Evolutionary conservation across 37 sponge, comb jelly and placozoan species (phyloP), one percentile per base, ranked within the genome.

Genomic region (Trichoplax adhaerens): DNA sequence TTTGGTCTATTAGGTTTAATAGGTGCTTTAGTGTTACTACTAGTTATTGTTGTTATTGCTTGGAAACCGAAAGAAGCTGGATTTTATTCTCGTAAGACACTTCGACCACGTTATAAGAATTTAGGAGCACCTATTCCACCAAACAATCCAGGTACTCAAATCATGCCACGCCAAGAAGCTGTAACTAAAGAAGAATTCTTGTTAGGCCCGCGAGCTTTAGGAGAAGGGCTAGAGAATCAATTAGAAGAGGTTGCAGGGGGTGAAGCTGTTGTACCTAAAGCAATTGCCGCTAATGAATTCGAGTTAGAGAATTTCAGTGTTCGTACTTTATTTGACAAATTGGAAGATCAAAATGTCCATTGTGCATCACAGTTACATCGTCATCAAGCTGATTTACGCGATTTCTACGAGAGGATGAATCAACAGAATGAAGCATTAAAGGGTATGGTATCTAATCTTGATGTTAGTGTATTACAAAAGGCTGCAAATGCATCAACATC

Each of bases 341-440:
- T 77, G 46, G 78, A 77, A 4, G 78, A 77, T 74, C 78, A 77
- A 71, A 77, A 74, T 64, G 56, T 77, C 70, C 66, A 62, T 51
- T 5, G 69, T 3, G n/a, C 69, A 5, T 52, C 73, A 12, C 73
- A 71, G 65, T 65, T 71, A 12, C 10, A 59, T 6, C 73, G 73
- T 7, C 73, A 71, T 46, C 73, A 72, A 63, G 73, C 58, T 4
- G 73, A 72, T 63, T 62, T 72, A 63, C 47, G 57, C 62, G 48
- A 69, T 3, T 77, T 77, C 58, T 77, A 77, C 78, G 72, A 5
- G 4, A 10, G 68, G 3, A 77, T 77, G 55, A 58, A 60, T 70
- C 55, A 53, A 4, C 78, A 77, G 78, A 77, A 69, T 10, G 78
- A 77, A 5, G 57, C 69, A 12, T 71, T 77, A 6, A 77, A 77